Evolutionary conservation across 2,797 vertebrate species (phyloP), one percentile per base, ranked within the genome.

Genomic region (Enteromius thamalakanensis): DNA sequence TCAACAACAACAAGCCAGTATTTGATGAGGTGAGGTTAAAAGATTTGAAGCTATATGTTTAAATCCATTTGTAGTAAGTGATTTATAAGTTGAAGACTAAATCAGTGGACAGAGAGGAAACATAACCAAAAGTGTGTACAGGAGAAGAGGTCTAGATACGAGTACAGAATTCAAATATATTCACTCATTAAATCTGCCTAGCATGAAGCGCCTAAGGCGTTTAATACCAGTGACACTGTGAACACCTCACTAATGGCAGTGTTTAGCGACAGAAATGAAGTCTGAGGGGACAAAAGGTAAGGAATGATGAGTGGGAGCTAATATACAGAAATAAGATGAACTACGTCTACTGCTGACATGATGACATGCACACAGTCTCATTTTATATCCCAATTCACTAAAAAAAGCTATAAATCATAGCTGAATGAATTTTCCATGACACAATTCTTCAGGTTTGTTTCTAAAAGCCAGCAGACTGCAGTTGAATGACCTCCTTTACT

Each of bases 1-100:
- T 97, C 86, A 97, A 98, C 92, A 96, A 97, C 91, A 96, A 97
- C 92, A 97, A 96, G 23, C 97, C 97, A 2, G 82, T 96, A 69
- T 98, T 98, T 87, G 91, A 93, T 60, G 93, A 96, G 95, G 97
- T 97, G 87, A 92, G 90, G 32, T 47, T 68, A 21, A 4, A 55
- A 32, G 55, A 26, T 40, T 14, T 29, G 14, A 69, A 42, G 12
- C 34, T 55, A 11, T 29, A 76, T 45, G 34, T 58, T 17, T 29
- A 70, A 40, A 45, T 68, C 32, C 21, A 1, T 34, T 49, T 32
- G 12, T 34, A 78, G 14, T 29, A 3, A 64, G 17, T 21, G 10
- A 21, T 49, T 34, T 49, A 45, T n/a, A 32, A 34, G 42, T 12
- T 68, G 14, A 40, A 14, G 10, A 49, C 21, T 0, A n/a, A 49